These are phyloP conservation scores for Parotocinclus haroldoi DNA, from an alignment of 2,797 vertebrate species.

Conservation along the genomic window DNA sequence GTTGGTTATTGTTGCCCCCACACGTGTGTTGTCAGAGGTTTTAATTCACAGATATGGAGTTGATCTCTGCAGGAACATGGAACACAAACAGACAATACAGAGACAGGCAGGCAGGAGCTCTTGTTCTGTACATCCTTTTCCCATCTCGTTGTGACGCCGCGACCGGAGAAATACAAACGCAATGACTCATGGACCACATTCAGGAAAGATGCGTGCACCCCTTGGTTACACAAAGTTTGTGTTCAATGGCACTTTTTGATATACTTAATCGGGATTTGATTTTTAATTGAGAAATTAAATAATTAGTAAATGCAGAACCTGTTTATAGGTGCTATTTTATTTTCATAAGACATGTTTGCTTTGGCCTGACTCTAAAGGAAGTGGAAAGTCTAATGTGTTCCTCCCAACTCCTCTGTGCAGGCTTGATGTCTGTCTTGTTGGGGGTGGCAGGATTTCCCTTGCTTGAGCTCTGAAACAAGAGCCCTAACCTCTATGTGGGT, in stretches of 20 bases:
- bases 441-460: conserved; percentile 64
- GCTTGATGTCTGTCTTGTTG: conserved; percentile 38
- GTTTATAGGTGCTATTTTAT: neutral
- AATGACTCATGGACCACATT: conserved; percentile 6
- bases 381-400: conserved; percentile 53
- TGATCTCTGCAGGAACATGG: conserved; percentile 1
- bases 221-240: neutral
- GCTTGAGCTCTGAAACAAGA: conserved; percentile 47
- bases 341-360: neutral
- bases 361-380: conserved; percentile 40
- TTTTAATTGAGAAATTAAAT: neutral
- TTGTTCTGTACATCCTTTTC: conserved; percentile 19
- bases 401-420: neutral
- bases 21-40: conserved; percentile 21
- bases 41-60: conserved; percentile 16
- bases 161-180: conserved; percentile 11
- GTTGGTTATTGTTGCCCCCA: conserved; percentile 5
- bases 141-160: conserved; percentile 1
- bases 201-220: conserved; percentile 7
- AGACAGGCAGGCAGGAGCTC: neutral
- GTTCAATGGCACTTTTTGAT: neutral
- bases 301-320: neutral
- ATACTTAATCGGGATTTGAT: neutral
- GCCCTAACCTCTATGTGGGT: conserved; percentile 36
- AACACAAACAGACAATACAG: neutral